Conservation (phyloP, 1,140 invertebrate genomes). For the Bombus pascuorum region DNA sequence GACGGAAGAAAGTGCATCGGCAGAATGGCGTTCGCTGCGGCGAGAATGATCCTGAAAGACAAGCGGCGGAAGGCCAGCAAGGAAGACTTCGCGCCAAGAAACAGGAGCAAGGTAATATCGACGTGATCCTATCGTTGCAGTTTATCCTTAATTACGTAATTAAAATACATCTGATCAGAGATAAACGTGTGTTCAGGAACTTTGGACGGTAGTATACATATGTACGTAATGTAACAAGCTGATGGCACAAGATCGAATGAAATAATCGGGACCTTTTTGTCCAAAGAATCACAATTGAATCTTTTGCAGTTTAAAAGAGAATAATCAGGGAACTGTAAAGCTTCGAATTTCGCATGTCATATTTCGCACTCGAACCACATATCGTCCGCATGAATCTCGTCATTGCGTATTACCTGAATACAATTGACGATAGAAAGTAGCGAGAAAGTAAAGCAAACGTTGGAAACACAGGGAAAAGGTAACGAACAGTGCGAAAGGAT, state of each 20-base stretch:
- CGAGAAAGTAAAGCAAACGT: not conserved
- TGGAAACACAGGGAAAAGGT: not conserved
- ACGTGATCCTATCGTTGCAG: not conserved
- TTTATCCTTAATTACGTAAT: too few relatives aligned
- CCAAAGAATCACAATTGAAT: too few relatives aligned
- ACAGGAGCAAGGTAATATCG: constrained; percentile 89
- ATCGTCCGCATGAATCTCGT: constrained; percentile 47
- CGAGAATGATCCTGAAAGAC: constrained; percentile 91
- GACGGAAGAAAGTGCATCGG: constrained; percentile 20
- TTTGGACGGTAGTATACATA: too few relatives aligned
- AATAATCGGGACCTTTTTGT: too few relatives aligned
- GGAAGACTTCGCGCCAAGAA: constrained; percentile 88
- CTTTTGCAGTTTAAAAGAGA: too few relatives aligned
- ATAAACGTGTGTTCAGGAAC: too few relatives aligned
- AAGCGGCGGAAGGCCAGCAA: constrained; percentile 90
- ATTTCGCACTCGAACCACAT: not conserved
- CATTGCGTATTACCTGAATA: constrained; percentile 1
- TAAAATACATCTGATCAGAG: too few relatives aligned
- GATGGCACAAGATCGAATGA: too few relatives aligned
- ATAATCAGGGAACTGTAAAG: too few relatives aligned
- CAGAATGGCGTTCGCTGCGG: constrained; percentile 91
- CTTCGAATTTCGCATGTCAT: too few relatives aligned
- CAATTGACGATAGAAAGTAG: not conserved
- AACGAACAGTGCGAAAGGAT: not conserved
- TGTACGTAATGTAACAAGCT: too few relatives aligned